Base-by-base conservation (phyloP, 1,140 invertebrate species). In the Drosophila ficusphila region DNA sequence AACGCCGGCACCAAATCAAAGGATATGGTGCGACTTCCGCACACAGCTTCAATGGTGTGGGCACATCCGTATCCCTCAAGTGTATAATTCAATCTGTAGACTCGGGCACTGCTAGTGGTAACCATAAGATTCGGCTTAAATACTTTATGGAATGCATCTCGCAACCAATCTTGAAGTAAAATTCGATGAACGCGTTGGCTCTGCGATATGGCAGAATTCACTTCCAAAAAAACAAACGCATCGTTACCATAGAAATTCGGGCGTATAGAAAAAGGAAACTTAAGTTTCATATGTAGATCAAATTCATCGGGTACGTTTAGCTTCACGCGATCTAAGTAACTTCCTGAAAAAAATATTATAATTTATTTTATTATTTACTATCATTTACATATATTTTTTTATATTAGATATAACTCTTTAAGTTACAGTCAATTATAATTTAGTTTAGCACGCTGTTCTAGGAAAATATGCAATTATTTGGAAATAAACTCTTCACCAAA, bases 201-300 rank as follows among this genome's bases (percentile, higher is more conserved):
- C 11, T 1, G 29, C 33, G 12, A 11, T 34, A 12, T 29, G 14
- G 42, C 21, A 4, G 8, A 8, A 36, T 5, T 6, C 3, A n/a
- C 9, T 7, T 18, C 29, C 9, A 73, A n/a, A 14, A 8, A 38
- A 2, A 75, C 11, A 19, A 75, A 75, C 19, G 27, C 53, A 4
- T 31, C 41, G 1, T 38, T 9, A n/a, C n/a, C 7, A 23, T 2
- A 3, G 5, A 16, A 16, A 8, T 1, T 0, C 2, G 71, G 58
- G 0, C 0, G 33, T 1, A 75, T 48, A 23, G 33, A 9, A 5
- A 52, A 39, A 11, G 71, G 61, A 0, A 75, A 46, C 14, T 60
- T 69, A 0, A 76, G 16, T 27, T 76, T 76, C 31, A 76, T 69
- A 21, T 76, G 72, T 34, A 76, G 36, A 31, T 76, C 73, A 27